A percentile compares a stretch with the other conserved stretches of the same genome.
Evolutionary conservation across 2,797 vertebrate genomes (phyloP).

Genomic region (Xyrichtys novacula): DNA sequence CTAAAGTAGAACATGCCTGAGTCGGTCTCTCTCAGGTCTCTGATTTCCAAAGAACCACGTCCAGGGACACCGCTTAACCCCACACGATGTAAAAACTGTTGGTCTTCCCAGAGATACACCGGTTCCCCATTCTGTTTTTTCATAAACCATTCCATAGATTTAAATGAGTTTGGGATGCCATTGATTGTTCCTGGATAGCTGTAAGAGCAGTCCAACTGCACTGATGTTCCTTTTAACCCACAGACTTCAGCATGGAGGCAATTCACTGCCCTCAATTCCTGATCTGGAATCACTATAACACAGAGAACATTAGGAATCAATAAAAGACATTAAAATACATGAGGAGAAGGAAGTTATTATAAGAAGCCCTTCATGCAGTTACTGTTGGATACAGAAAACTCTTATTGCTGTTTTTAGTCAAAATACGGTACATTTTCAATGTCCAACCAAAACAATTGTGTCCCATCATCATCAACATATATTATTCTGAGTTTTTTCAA

Average conservation of each 20-base stretch:
- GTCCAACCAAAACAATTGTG: too few relatives aligned
- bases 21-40: conserved; percentile 28
- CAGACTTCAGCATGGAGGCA: background rate
- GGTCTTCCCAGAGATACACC: conserved; percentile 8
- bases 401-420: too few relatives aligned
- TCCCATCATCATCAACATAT: too few relatives aligned
- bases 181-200: fast-evolving
- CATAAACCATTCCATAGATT: conserved; percentile 12
- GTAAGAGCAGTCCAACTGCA: conserved; percentile 15
- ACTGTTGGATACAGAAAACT: too few relatives aligned
- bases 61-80: background rate
- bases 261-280: background rate
- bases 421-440: too few relatives aligned
- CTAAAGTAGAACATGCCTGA: conserved; percentile 23
- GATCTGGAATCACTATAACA: conserved; percentile 31
- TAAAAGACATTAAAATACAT: too few relatives aligned
- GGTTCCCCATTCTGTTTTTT: fast-evolving
- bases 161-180: fast-evolving
- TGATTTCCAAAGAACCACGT: conserved; percentile 10
- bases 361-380: too few relatives aligned
- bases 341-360: too few relatives aligned
- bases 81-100: conserved; percentile 16
- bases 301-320: too few relatives aligned
- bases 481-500: too few relatives aligned
- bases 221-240: conserved; percentile 3